phyloP scores from a whole-genome alignment of 1,140 invertebrate species.

The Delia radicum region DNA sequence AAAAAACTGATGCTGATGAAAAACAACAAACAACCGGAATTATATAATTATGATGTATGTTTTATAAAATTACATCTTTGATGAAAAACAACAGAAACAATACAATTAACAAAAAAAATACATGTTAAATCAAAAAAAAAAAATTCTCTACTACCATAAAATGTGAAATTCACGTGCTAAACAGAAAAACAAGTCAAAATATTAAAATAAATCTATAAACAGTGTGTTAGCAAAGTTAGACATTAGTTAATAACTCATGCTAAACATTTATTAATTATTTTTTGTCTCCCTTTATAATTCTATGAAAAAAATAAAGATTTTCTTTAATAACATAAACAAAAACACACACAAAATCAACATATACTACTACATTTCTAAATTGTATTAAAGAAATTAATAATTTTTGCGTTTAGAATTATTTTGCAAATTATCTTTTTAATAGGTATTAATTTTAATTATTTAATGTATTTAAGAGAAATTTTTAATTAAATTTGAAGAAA shows the following conservation, averaged over 20 bases:
- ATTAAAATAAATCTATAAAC: neutral
- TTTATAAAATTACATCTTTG: neutral
- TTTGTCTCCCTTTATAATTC: no score
- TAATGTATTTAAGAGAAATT: no score
- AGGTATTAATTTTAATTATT: no score
- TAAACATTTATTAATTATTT: neutral
- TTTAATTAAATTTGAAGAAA: no score
- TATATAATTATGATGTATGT: neutral
- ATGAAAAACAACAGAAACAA: neutral
- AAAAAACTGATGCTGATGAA: neutral
- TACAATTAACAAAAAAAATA: neutral
- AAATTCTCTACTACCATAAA: neutral
- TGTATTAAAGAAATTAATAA: no score
- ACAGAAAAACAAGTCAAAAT: neutral
- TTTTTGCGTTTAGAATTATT: no score
- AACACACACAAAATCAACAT: no score
- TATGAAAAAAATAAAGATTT: neutral
- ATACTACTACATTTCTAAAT: no score
- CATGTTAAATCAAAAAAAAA: no score
- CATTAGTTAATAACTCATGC: neutral
- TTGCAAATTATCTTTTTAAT: no score
- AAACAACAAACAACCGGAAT: neutral
- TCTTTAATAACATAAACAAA: neutral
- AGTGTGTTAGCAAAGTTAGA: slow-evolving; percentile 1
- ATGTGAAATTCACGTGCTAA: neutral